These are phyloP conservation scores for Mionectes macconnelli DNA, from an alignment of 2,113 vertebrate species.

Conservation along the genomic window DNA sequence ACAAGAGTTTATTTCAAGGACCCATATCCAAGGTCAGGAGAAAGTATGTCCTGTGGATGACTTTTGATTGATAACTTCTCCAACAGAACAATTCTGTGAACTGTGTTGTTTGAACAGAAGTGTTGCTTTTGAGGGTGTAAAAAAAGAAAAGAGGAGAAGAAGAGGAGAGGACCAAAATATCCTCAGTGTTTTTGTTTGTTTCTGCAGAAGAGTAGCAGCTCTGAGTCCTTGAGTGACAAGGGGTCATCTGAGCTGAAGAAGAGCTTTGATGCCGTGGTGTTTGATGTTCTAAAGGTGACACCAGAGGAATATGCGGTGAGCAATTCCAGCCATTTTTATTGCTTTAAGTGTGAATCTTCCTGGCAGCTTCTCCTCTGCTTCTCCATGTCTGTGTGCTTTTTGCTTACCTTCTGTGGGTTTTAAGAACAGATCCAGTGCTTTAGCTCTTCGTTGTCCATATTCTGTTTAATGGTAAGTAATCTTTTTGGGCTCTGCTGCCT, in stretches of 20 bases:
- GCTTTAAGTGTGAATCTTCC: background rate
- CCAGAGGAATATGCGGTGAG: slow-evolving; percentile 99
- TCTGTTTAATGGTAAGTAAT: background rate
- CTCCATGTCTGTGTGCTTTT: background rate
- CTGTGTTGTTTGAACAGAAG: background rate
- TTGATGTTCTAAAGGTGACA: slow-evolving; percentile 95
- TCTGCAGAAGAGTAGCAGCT: slow-evolving; percentile 94
- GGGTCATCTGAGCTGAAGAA: slow-evolving; percentile 93
- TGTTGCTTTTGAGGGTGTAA: background rate
- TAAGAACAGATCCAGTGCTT: background rate
- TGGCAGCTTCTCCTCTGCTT: background rate
- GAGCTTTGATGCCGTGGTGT: slow-evolving; percentile 98
- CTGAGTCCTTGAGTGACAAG: slow-evolving; percentile 95
- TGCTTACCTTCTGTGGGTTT: background rate
- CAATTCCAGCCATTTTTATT: background rate
- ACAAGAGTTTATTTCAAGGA: background rate
- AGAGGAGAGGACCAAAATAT: background rate
- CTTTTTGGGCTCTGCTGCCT: background rate
- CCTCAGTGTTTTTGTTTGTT: slow-evolving; percentile 29
- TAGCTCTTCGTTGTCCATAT: background rate
- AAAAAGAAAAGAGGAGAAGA: background rate
- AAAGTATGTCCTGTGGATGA: background rate
- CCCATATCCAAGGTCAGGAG: background rate
- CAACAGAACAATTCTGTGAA: background rate
- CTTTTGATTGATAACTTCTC: background rate